A percentile compares a stretch with the other conserved stretches of the same genome.
phyloP scores from a whole-genome alignment of 2,113 vertebrate genomes.

The Gallinago paraguaiae region DNA sequence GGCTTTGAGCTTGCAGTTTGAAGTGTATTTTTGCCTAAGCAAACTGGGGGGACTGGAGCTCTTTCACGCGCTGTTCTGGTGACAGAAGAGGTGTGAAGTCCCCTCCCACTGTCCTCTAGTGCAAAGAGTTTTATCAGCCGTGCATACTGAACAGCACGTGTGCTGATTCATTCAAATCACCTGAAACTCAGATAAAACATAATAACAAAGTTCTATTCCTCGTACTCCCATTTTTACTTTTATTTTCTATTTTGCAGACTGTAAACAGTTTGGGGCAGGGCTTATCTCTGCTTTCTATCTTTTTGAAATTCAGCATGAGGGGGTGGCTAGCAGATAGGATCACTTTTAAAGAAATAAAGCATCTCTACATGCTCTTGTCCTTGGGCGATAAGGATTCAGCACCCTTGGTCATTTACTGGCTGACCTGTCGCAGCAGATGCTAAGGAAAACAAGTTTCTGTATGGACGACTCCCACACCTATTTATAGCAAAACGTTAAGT shows the following conservation, averaged over 20 bases:
- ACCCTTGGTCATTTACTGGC: not conserved
- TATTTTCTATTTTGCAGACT: not conserved
- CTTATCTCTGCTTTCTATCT: not conserved
- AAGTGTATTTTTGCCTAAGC: not conserved
- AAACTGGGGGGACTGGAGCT: not conserved
- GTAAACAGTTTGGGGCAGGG: not conserved
- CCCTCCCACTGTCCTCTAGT: not conserved
- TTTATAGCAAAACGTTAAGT: not conserved
- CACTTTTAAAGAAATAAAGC: not conserved
- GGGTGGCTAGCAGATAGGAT: not conserved
- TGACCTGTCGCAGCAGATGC: not conserved
- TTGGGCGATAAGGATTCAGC: not conserved
- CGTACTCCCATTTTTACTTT: not conserved
- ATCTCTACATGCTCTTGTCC: not conserved
- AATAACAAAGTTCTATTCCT: not conserved
- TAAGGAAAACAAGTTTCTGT: conserved; percentile 1
- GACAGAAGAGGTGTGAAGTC: not conserved
- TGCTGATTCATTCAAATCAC: not conserved
- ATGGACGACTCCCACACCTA: not conserved
- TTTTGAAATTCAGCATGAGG: not conserved
- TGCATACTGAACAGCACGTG: not conserved
- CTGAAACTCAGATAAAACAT: not conserved
- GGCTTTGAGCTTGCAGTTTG: not conserved
- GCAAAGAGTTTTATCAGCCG: accelerated
- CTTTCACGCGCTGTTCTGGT: not conserved